A percentile compares a stretch with the other conserved stretches of the same genome.
Conservation (phyloP, 2,888 invertebrate species). For the Schizotus pectinicornis region DNA sequence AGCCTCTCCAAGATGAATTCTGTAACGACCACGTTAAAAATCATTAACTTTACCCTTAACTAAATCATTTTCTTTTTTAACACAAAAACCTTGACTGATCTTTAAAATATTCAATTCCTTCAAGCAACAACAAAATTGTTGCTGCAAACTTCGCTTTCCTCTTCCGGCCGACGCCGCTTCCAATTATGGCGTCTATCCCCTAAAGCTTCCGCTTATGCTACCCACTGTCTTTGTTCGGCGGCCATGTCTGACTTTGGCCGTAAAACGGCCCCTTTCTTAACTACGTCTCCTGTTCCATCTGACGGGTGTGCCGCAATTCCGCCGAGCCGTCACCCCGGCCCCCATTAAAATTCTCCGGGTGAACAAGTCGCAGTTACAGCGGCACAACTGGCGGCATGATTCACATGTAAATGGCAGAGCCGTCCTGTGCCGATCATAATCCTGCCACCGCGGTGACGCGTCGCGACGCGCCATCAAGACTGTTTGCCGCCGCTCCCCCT, state of each 20-base stretch:
- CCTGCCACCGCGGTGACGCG: slow-evolving; percentile 17
- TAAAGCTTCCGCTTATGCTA: too few species aligned
- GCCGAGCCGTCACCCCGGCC: slow-evolving; percentile 34
- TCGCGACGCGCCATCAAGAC: slow-evolving; percentile 22
- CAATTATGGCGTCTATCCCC: too few species aligned
- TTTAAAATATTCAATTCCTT: too few species aligned
- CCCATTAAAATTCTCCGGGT: slow-evolving; percentile 50
- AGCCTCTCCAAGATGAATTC: too few species aligned
- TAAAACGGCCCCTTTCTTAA: slow-evolving; percentile 16
- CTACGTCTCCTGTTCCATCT: slow-evolving; percentile 7
- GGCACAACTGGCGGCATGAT: slow-evolving; percentile 53
- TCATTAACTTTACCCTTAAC: too few species aligned
- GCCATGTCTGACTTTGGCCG: neutral
- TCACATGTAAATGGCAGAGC: slow-evolving; percentile 54
- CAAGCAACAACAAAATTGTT: too few species aligned
- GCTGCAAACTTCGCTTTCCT: too few species aligned
- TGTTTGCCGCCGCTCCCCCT: neutral
- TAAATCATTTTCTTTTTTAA: too few species aligned
- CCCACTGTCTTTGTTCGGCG: too few species aligned
- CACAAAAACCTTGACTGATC: too few species aligned
- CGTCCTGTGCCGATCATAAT: slow-evolving; percentile 47
- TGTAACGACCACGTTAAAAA: too few species aligned
- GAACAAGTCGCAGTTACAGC: slow-evolving; percentile 47
- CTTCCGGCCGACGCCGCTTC: too few species aligned
- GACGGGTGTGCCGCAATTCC: slow-evolving; percentile 18